Evolutionary conservation across 2,113 vertebrate species (phyloP).

Genomic region (Vulpes lagopus): DNA sequence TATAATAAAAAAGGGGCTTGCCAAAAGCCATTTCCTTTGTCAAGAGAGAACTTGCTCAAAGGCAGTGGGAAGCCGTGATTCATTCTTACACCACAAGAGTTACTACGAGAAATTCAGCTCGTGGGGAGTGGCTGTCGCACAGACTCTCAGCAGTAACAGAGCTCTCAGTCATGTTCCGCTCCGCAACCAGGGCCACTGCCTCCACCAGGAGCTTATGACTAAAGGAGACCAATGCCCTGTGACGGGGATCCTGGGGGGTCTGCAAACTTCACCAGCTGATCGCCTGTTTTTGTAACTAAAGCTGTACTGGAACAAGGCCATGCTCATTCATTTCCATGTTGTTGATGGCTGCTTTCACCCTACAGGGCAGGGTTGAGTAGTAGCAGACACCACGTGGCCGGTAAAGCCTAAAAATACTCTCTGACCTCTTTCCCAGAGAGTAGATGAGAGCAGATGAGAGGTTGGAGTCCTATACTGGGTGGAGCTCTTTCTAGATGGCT

Average conservation of each 20-base stretch:
- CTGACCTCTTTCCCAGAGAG: not conserved
- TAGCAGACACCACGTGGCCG: not conserved
- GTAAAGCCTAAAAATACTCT: not conserved
- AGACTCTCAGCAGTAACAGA: not conserved
- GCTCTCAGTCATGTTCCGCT: not conserved
- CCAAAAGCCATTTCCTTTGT: constrained; percentile 73
- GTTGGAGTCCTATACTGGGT: not conserved
- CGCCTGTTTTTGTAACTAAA: not conserved
- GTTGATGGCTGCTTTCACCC: fast-evolving
- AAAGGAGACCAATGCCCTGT: not conserved
- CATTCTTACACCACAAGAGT: constrained; percentile 15
- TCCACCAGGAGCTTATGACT: not conserved
- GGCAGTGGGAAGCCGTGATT: constrained; percentile 71
- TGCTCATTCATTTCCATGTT: not conserved
- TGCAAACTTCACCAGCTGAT: too few relatives aligned
- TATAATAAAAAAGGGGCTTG: constrained; percentile 68
- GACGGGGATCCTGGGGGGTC: not conserved
- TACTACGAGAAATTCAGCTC: not conserved
- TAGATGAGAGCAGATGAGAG: too few relatives aligned
- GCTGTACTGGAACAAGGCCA: not conserved
- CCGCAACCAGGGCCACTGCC: not conserved
- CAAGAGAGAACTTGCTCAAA: constrained; percentile 77
- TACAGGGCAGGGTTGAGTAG: not conserved
- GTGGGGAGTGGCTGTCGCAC: not conserved
- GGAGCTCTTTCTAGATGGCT: not conserved